phyloP scores from a whole-genome alignment of 2,888 invertebrate species.

The Ophion obscuratus region DNA sequence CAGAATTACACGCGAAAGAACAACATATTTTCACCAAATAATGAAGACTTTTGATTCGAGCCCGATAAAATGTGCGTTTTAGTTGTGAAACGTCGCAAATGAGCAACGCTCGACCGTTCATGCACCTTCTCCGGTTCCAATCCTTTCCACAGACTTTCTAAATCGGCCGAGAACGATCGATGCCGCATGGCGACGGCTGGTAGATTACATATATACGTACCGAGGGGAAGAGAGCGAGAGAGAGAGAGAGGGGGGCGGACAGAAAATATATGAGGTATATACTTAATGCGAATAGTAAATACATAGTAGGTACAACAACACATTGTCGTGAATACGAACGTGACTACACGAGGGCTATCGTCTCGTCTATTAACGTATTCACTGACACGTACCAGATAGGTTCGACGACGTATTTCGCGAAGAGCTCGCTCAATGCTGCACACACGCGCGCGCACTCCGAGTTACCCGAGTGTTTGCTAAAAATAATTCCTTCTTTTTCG shows the following conservation, averaged over 20 bases:
- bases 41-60: background rate
- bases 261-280: conserved; percentile 4
- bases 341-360: conserved; percentile 49
- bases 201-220: conserved; percentile 17
- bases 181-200: conserved; percentile 46
- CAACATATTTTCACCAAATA: background rate
- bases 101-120: conserved; percentile 27
- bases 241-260: conserved; percentile 1
- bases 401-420: conserved; percentile 13
- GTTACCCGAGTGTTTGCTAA: too few species aligned
- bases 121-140: conserved; percentile 59
- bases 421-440: background rate
- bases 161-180: conserved; percentile 60
- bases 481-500: too few species aligned
- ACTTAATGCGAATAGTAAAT: conserved; percentile 49
- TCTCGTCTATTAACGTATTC: conserved; percentile 52
- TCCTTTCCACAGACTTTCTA: conserved; percentile 64
- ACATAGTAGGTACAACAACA: conserved; percentile 31
- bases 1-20: background rate
- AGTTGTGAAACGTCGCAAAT: conserved; percentile 58
- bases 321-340: conserved; percentile 56
- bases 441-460: too few species aligned
- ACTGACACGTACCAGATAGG: conserved; percentile 52
- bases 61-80: conserved; percentile 25
- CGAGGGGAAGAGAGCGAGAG: background rate